Conservation (phyloP, 2,888 invertebrate genomes). For the Volucella inflata region DNA sequence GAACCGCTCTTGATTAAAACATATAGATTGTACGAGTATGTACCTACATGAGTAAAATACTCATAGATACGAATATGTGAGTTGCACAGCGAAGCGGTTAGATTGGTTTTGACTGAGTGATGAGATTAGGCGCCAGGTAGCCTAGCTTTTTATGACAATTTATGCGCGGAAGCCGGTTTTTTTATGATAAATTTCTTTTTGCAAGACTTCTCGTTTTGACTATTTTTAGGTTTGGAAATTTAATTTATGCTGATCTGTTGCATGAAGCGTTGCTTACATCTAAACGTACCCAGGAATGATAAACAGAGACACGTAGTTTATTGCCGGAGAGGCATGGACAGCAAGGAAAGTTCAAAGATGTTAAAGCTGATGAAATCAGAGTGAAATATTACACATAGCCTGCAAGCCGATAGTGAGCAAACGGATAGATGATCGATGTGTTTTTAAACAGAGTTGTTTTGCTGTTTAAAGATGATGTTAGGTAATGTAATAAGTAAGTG, state of each 20-base stretch:
- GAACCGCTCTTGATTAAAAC: constrained; percentile 40
- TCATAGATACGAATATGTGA: constrained; percentile 6
- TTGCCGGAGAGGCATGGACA: constrained; percentile 44
- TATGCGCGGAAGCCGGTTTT: constrained; percentile 1
- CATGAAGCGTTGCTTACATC: constrained; percentile 5
- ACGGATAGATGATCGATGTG: constrained; percentile 61
- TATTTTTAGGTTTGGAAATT: constrained; percentile 48
- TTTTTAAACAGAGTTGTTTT: constrained; percentile 53
- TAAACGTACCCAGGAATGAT: constrained; percentile 33
- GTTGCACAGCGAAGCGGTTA: constrained; percentile 3
- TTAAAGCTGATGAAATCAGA: constrained; percentile 67
- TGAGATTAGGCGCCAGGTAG: constrained; percentile 4
- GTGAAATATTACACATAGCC: constrained; percentile 52
- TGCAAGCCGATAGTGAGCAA: constrained; percentile 17
- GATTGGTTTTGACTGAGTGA: neutral
- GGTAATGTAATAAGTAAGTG: constrained; percentile 14
- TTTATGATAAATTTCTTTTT: constrained; percentile 32
- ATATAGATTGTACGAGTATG: constrained; percentile 15
- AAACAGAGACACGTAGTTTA: constrained; percentile 51
- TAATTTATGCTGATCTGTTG: constrained; percentile 40
- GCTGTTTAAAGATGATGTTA: constrained; percentile 12
- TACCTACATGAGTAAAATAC: neutral
- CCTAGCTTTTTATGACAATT: neutral
- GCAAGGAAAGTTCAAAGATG: constrained; percentile 62
- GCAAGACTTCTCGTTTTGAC: constrained; percentile 27